Percentiles rank a stretch among this genome's conserved stretches.
Evolutionary conservation across 1,140 invertebrate species (phyloP).

Genomic region (Cotesia glomerata): DNA sequence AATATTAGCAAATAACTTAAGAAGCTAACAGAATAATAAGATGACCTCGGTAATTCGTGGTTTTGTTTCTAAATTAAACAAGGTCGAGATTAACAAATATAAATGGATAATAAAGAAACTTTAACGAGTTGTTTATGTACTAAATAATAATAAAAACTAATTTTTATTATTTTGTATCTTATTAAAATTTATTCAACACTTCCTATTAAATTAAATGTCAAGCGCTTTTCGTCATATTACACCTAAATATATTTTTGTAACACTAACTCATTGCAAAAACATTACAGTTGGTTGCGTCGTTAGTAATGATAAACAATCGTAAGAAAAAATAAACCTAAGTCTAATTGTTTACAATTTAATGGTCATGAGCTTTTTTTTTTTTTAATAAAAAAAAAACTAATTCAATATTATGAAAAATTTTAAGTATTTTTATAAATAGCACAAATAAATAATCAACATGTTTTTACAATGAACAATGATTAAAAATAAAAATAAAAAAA

Average conservation of each 20-base stretch:
- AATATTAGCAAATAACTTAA: conserved; percentile 36
- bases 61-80: conserved; percentile 36
- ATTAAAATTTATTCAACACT: not conserved
- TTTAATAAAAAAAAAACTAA: too few species aligned
- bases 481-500: too few species aligned
- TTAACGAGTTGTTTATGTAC: not conserved
- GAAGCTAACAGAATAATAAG: not conserved
- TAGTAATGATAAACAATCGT: too few species aligned
- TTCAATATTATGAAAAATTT: too few species aligned
- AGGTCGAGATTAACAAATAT: conserved; percentile 22
- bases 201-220: not conserved
- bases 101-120: not conserved
- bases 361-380: too few species aligned
- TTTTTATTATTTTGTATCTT: not conserved
- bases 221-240: not conserved
- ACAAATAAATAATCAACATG: not conserved
- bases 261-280: not conserved
- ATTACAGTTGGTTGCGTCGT: not conserved
- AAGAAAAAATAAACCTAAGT: too few species aligned
- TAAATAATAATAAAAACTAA: not conserved
- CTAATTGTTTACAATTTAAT: too few species aligned
- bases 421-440: too few species aligned
- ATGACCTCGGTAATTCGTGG: conserved; percentile 20
- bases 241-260: conserved; percentile 1
- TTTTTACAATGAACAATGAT: not conserved